Base-by-base conservation (phyloP, 2,113 vertebrate genomes). In the Chrysochloris asiatica region DNA sequence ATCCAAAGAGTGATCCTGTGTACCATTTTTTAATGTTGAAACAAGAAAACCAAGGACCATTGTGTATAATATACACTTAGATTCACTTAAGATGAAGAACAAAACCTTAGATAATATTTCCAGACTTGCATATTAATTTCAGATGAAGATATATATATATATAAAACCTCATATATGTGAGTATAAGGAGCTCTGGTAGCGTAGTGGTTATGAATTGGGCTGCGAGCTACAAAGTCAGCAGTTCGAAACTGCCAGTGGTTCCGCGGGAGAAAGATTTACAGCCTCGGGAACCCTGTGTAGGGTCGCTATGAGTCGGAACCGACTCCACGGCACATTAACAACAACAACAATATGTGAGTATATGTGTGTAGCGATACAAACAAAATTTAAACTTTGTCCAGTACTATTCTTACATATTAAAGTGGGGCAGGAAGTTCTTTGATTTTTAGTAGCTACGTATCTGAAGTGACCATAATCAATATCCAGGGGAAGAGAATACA, bases 21-120 rank as follows among this genome's bases (percentile, higher is more conserved):
- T 0, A 0, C 63, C 93, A 95, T 95, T 90, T 83, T 79, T 65
- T 52, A 87, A 69, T 69, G 47, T 54, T 19, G 33, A 61, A 94
- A 90, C 8, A 22, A 77, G 56, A 83, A 89, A 80, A 38, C 26
- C 47, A 86, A 14, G 56, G 69, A 38, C 41, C 16, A 4, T 10
- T 17, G 24, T 24, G 19, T 72, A 48, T 36, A 30, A 41, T 2
- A 2, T 21, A 19, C 28, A n/a, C 47, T 67, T 33, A 80, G 16
- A 38, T 45, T 69, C 24, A n/a, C 11, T 69, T 69, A 89, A 78
- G 52, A 73, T 0, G 0, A 50, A 88, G 59, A 56, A 38, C 1
- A 67, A n/a, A 50, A 30, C 1, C 45, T 67, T 56, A 33, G 19
- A 69, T 30, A 47, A 1, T 22, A 11, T n/a, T 50, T 47, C 78